These are phyloP conservation scores for Penaeus vannamei DNA, from an alignment of 1,140 invertebrate genomes.

Conservation along the genomic window DNA sequence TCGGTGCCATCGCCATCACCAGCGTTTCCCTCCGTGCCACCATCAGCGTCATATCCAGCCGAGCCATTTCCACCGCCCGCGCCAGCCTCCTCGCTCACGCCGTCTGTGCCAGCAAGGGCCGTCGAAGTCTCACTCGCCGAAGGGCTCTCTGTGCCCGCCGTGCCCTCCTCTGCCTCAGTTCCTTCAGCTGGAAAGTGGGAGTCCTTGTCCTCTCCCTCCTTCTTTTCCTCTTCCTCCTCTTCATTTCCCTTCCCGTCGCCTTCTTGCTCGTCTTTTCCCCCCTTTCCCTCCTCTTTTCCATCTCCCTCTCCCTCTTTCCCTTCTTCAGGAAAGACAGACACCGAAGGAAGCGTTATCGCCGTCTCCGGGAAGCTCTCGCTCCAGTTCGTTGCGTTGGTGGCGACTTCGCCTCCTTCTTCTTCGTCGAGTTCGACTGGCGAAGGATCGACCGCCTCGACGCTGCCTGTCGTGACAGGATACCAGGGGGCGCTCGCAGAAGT, in stretches of 20 bases:
- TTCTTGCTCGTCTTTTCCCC: too few relatives aligned
- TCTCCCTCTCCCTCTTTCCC: too few relatives aligned
- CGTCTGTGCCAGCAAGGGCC: too few relatives aligned
- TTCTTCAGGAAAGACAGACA: too few relatives aligned
- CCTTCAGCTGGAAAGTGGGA: background rate
- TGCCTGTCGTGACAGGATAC: background rate
- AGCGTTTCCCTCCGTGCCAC: background rate
- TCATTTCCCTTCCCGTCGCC: too few relatives aligned
- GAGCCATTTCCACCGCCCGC: too few relatives aligned
- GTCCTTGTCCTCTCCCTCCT: too few relatives aligned
- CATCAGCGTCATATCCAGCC: background rate
- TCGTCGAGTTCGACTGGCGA: background rate
- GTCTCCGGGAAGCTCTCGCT: too few relatives aligned
- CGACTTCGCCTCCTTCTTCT: background rate
- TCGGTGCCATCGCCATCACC: background rate
- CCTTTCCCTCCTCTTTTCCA: too few relatives aligned
- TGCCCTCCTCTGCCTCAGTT: background rate
- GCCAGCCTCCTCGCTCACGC: too few relatives aligned
- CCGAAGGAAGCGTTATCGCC: too few relatives aligned
- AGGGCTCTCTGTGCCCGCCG: background rate
- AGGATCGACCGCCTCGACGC: slow-evolving; percentile 33
- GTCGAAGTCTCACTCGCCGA: background rate
- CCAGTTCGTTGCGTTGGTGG: background rate
- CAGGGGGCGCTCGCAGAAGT: background rate
- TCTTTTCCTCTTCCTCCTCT: too few relatives aligned